Conservation (phyloP, 2,797 vertebrate genomes). For the Bryconaethiops microstoma region DNA sequence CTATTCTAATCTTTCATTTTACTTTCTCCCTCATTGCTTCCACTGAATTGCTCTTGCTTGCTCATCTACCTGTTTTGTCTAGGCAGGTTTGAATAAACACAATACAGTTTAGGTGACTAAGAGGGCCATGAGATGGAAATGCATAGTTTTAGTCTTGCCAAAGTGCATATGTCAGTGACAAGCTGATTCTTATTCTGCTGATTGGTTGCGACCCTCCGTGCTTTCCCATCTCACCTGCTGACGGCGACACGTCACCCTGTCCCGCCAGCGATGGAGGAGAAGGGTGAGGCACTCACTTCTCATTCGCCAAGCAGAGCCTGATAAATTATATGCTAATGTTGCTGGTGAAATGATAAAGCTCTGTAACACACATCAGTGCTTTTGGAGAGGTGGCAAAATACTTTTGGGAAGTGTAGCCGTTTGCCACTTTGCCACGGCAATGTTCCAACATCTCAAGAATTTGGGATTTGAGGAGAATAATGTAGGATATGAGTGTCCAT, state of each 20-base stretch:
- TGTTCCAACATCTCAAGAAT: neutral
- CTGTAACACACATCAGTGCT: neutral
- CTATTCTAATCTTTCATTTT: neutral
- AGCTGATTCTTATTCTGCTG: conserved; percentile 41
- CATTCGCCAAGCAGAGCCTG: neutral
- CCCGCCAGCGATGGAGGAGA: conserved; percentile 11
- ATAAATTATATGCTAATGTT: conserved; percentile 47
- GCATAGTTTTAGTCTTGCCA: conserved; percentile 17
- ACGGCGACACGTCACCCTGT: conserved; percentile 24
- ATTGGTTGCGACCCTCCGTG: conserved; percentile 53
- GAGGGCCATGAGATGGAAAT: conserved; percentile 42
- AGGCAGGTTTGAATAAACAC: too few relatives aligned
- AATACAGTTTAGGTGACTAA: neutral
- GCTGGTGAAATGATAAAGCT: conserved; percentile 34
- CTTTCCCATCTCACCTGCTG: conserved; percentile 43
- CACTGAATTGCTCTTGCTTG: too few relatives aligned
- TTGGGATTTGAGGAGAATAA: neutral
- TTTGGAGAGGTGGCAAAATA: neutral
- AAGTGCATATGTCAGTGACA: conserved; percentile 8
- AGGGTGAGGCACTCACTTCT: conserved; percentile 13
- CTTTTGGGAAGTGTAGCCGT: neutral
- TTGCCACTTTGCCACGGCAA: conserved; percentile 14
- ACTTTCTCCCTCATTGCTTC: neutral
- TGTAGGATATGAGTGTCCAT: neutral
- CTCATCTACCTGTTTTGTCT: neutral